phyloP scores from a whole-genome alignment of 2,113 vertebrate species.

The Oostethus manadensis region DNA sequence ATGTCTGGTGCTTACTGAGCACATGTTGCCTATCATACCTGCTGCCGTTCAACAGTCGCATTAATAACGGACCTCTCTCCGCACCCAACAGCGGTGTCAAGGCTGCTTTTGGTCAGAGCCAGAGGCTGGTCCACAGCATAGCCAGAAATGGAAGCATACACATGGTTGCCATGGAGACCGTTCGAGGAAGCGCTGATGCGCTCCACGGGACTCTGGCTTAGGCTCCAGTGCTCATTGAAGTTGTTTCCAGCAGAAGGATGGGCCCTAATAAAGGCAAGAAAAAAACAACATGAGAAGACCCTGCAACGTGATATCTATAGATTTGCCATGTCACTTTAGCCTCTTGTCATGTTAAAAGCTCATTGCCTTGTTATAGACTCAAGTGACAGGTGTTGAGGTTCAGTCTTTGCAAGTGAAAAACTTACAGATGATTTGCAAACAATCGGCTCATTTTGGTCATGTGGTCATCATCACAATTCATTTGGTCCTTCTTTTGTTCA shows the following conservation, averaged over 20 bases:
- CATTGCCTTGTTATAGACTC: too few species aligned
- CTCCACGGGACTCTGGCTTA: conserved; percentile 82
- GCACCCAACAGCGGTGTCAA: conserved; percentile 64
- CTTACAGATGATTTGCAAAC: conserved; percentile 89
- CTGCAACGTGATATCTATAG: neutral
- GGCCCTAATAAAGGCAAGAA: conserved; percentile 65
- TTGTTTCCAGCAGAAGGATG: conserved; percentile 84
- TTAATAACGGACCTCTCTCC: conserved; percentile 62
- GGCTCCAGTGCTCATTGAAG: conserved; percentile 81
- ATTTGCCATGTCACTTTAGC: too few species aligned
- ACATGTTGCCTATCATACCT: conserved; percentile 70
- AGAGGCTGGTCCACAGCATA: conserved; percentile 87
- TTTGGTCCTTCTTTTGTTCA: conserved; percentile 83
- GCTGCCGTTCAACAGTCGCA: conserved; percentile 80
- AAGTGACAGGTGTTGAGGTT: neutral
- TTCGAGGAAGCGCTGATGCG: conserved; percentile 78
- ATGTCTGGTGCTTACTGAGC: neutral
- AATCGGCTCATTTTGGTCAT: conserved; percentile 90
- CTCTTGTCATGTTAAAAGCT: too few species aligned
- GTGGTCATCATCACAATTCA: conserved; percentile 85
- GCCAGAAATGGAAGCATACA: conserved; percentile 81
- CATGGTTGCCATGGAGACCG: conserved; percentile 78
- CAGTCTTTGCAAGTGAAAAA: conserved; percentile 20
- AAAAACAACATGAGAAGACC: neutral
- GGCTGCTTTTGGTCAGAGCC: conserved; percentile 87